Evolutionary conservation across 2,113 vertebrate species (phyloP).

Genomic region (Haliaeetus leucogaster): DNA sequence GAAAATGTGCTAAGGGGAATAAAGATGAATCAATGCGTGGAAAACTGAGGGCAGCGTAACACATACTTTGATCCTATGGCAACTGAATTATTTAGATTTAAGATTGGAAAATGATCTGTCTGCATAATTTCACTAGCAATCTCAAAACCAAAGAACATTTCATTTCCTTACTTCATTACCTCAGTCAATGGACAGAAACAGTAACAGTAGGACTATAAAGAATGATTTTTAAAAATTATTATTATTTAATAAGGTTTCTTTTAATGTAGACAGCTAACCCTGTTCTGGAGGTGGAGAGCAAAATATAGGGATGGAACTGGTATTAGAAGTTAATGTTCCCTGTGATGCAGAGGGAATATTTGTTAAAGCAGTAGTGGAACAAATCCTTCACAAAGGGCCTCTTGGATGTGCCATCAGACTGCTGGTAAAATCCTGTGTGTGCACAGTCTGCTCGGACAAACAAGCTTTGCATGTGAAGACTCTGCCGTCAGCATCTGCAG

Average conservation of each 20-base stretch:
- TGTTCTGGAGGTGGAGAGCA: neutral
- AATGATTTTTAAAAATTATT: neutral
- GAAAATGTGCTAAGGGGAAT: slow-evolving; percentile 11
- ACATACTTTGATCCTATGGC: slow-evolving; percentile 39
- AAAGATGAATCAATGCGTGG: slow-evolving; percentile 20
- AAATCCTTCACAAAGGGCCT: neutral
- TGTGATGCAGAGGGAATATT: neutral
- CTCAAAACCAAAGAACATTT: neutral
- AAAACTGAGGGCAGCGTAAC: neutral
- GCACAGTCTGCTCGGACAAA: neutral
- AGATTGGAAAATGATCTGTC: slow-evolving; percentile 6
- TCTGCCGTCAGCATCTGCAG: neutral
- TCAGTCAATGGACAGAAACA: neutral
- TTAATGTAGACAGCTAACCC: neutral
- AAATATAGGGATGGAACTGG: neutral
- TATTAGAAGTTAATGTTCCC: neutral
- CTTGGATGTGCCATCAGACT: neutral
- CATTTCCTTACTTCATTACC: neutral
- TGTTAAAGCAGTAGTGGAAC: neutral
- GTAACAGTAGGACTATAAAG: neutral
- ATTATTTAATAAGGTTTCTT: neutral
- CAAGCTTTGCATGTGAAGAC: neutral
- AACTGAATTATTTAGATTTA: slow-evolving; percentile 54
- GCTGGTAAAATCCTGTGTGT: neutral
- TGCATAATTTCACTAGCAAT: slow-evolving; percentile 1